Percentiles rank a stretch among this genome's conserved stretches.
Evolutionary conservation across 2,113 vertebrate species (phyloP).

Genomic region (Carettochelys insculpta): DNA sequence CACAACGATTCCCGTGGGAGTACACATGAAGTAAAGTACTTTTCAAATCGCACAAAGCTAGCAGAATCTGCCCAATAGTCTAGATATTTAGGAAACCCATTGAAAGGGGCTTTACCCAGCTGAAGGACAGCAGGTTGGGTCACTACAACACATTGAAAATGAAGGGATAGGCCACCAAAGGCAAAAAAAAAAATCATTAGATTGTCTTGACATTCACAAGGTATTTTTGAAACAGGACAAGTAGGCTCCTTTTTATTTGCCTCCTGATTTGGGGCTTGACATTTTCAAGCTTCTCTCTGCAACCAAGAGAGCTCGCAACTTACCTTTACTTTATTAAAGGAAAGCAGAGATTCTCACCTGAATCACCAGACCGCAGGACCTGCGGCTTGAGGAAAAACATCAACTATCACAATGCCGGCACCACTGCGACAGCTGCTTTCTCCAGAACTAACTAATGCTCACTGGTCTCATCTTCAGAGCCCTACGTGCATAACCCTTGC

Average conservation of each 20-base stretch:
- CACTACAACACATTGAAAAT: not conserved
- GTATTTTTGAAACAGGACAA: not conserved
- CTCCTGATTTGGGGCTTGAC: not conserved
- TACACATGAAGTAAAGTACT: not conserved
- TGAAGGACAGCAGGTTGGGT: not conserved
- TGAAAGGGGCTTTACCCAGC: not conserved
- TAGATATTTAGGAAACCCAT: not conserved
- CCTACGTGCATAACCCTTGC: not conserved
- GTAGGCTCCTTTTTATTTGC: not conserved
- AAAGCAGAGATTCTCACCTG: not conserved
- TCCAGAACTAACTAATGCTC: not conserved
- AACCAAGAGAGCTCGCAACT: not conserved
- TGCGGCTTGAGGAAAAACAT: not conserved
- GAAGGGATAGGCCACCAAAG: not conserved
- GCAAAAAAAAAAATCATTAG: not conserved
- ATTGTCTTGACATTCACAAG: not conserved
- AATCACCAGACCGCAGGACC: not conserved
- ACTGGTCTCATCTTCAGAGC: not conserved
- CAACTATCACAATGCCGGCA: not conserved
- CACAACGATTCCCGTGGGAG: fast-evolving
- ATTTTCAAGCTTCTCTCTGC: not conserved
- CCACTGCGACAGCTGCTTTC: not conserved
- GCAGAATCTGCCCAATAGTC: not conserved
- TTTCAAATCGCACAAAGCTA: fast-evolving
- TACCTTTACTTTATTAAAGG: not conserved